A percentile compares a stretch with the other conserved stretches of the same genome.
Evolutionary conservation across 2,113 vertebrate species (phyloP).

Genomic region (Tricholaema leucomelas): DNA sequence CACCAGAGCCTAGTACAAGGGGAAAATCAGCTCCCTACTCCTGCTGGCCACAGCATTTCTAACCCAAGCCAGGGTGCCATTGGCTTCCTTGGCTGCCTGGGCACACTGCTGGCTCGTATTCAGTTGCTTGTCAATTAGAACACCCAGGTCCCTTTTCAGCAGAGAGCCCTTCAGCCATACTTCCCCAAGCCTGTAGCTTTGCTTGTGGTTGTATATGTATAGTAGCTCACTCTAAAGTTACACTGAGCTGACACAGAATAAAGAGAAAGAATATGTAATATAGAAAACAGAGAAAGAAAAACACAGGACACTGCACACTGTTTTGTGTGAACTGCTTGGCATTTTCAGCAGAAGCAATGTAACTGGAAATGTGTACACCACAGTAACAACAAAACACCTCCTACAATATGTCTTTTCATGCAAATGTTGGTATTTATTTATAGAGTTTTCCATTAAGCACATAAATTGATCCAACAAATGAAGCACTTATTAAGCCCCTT

Average conservation of each 20-base stretch:
- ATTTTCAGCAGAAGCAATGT: background rate
- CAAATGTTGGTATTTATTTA: constrained; percentile 17
- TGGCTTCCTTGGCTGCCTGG: too few species aligned
- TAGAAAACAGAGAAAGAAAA: background rate
- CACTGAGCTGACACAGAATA: background rate
- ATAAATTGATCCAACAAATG: background rate
- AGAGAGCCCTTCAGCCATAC: too few species aligned
- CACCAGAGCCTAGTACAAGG: too few species aligned
- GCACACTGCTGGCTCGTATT: too few species aligned
- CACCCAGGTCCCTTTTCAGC: too few species aligned
- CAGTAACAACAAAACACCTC: background rate
- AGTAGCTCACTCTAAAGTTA: background rate
- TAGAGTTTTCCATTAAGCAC: background rate
- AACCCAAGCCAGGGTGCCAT: too few species aligned
- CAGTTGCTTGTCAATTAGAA: too few species aligned
- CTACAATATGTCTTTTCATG: background rate
- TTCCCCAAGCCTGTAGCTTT: too few species aligned
- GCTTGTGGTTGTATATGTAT: too few species aligned
- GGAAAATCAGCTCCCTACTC: too few species aligned
- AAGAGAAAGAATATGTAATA: background rate
- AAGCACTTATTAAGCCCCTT: background rate
- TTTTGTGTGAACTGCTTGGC: background rate
- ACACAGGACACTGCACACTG: background rate
- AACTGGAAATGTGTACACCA: background rate
- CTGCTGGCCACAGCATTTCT: too few species aligned